Conservation (phyloP, 2,113 vertebrate species). For the Phaethon lepturus region DNA sequence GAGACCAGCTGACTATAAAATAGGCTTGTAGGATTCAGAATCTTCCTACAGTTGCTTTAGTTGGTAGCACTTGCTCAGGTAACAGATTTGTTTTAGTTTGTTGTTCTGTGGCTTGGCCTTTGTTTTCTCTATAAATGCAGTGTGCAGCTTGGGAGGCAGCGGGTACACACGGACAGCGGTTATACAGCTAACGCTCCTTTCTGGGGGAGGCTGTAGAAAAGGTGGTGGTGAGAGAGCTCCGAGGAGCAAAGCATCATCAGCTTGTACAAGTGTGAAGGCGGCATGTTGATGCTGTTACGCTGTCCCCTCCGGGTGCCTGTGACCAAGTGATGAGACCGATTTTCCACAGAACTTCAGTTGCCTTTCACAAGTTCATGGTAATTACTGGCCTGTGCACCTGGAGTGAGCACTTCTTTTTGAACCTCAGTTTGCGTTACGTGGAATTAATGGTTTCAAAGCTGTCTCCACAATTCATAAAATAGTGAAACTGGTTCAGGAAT, state of each 20-base stretch:
- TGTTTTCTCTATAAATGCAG: not conserved
- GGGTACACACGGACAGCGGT: accelerated
- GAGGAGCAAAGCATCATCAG: constrained; percentile 10
- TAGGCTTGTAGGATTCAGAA: not conserved
- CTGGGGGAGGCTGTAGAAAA: not conserved
- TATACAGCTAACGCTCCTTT: accelerated
- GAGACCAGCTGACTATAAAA: not conserved
- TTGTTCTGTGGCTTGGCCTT: not conserved
- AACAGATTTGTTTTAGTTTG: not conserved
- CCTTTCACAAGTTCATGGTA: not conserved
- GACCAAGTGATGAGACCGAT: constrained; percentile 10
- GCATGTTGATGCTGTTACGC: not conserved
- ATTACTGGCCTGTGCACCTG: not conserved
- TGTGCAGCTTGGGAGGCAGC: not conserved
- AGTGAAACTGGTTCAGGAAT: not conserved
- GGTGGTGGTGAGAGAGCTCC: not conserved
- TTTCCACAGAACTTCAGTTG: not conserved
- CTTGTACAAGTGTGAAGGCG: not conserved
- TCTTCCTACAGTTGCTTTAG: not conserved
- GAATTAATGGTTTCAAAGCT: not conserved
- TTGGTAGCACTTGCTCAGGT: not conserved
- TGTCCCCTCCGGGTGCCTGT: not conserved
- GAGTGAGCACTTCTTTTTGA: not conserved
- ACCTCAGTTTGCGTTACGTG: not conserved
- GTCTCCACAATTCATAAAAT: not conserved